These are phyloP conservation scores for Cheilosia grossa DNA, from an alignment of 2,888 invertebrate genomes.

Conservation along the genomic window DNA sequence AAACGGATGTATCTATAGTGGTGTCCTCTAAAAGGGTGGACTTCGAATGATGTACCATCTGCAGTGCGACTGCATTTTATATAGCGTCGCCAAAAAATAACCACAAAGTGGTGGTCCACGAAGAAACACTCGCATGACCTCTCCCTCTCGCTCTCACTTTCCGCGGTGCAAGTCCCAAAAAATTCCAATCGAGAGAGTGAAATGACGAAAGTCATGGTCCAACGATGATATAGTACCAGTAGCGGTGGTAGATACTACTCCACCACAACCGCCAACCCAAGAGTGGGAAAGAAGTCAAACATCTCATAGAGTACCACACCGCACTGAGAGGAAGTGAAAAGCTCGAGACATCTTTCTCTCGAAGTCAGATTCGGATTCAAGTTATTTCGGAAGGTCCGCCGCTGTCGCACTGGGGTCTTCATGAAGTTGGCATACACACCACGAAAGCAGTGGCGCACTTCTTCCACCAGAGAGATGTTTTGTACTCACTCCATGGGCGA, in stretches of 20 bases:
- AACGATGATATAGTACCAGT: constrained; percentile 27
- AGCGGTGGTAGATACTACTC: constrained; percentile 26
- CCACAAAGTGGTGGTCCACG: constrained; percentile 66
- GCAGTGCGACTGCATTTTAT: constrained; percentile 73
- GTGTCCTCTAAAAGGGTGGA: constrained; percentile 69
- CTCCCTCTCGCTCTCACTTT: constrained; percentile 60
- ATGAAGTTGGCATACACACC: not conserved
- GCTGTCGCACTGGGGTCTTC: not conserved
- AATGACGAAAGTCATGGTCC: constrained; percentile 71
- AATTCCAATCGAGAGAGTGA: constrained; percentile 57
- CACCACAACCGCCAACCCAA: constrained; percentile 40
- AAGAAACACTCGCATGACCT: constrained; percentile 54
- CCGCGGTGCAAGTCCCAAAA: constrained; percentile 40
- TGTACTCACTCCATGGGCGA: constrained; percentile 61
- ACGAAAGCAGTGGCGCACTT: constrained; percentile 12
- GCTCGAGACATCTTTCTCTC: constrained; percentile 52
- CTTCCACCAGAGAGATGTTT: constrained; percentile 18
- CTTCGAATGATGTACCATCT: constrained; percentile 73
- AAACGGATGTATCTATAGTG: constrained; percentile 17
- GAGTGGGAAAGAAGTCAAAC: constrained; percentile 63
- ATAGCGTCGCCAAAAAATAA: constrained; percentile 71
- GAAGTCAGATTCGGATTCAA: constrained; percentile 11
- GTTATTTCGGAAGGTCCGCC: constrained; percentile 25
- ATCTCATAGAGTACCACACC: constrained; percentile 57
- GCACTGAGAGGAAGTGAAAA: constrained; percentile 48